Conservation (phyloP, 2,113 vertebrate genomes). For the Spea multiplicata region DNA sequence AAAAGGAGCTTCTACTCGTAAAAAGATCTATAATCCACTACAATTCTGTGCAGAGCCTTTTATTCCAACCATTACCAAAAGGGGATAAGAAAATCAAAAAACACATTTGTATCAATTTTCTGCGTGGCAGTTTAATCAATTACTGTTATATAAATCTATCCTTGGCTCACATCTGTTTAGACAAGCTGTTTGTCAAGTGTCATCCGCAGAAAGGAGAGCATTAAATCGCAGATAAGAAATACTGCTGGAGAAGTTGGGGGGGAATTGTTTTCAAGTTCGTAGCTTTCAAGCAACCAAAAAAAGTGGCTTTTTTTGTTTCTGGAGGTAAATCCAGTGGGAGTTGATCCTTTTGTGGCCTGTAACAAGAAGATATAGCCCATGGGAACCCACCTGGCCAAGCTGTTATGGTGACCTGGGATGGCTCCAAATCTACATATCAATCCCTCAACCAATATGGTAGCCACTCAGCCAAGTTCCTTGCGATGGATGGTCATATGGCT, state of each 20-base stretch:
- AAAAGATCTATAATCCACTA: slow-evolving; percentile 29
- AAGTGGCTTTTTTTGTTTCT: too few species aligned
- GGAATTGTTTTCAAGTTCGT: neutral
- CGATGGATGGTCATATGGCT: too few species aligned
- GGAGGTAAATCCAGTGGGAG: too few species aligned
- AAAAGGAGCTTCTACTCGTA: neutral
- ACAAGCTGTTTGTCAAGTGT: slow-evolving; percentile 41
- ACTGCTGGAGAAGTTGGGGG: neutral
- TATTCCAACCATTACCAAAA: slow-evolving; percentile 28
- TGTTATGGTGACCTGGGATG: too few species aligned
- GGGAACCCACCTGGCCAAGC: too few species aligned
- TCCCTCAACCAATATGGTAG: too few species aligned
- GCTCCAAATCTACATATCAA: too few species aligned
- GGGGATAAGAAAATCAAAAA: slow-evolving; percentile 42
- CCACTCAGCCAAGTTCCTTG: too few species aligned
- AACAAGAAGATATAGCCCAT: too few species aligned
- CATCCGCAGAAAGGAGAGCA: slow-evolving; percentile 8
- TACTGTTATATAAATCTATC: slow-evolving; percentile 33
- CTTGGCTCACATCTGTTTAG: slow-evolving; percentile 40
- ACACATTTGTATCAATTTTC: slow-evolving; percentile 45
- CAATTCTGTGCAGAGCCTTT: slow-evolving; percentile 16
- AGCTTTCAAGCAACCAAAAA: neutral
- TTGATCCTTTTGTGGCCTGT: too few species aligned
- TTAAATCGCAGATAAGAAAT: neutral
- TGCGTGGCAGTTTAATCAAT: slow-evolving; percentile 45